Evolutionary conservation across 2,888 invertebrate genomes (phyloP), one percentile per base, ranked within the genome.

Genomic region (Drosophila rellima): DNA sequence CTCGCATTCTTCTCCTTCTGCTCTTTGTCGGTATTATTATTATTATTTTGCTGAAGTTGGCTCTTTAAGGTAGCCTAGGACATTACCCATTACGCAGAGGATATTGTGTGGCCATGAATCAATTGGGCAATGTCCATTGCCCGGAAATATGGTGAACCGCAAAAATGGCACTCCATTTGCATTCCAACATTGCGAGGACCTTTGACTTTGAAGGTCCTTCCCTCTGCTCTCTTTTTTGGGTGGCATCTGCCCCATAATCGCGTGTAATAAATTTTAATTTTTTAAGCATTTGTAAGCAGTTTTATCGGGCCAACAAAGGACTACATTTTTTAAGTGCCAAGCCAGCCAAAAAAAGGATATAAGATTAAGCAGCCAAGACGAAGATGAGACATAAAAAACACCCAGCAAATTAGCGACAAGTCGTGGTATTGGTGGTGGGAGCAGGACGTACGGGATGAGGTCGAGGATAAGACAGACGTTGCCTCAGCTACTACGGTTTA

Each of bases 251-350:
- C 50, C 37, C 83, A 54, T 89, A 89, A 89, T 90, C 90, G 80
- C 77, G 45, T 90, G 89, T 90, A 89, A 89, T 90, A 90, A 90
- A 90, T 90, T 90, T 88, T 80, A 88, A 88, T 80, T 88, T 90
- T 88, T 85, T 84, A 88, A 90, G 81, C 90, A 90, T 90, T 90
- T 88, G 88, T 90, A 89, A 89, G 78, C 85, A 84, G 64, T 83
- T 90, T 90, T 89, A 90, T 89, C 81, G 64, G 65, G 66, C 70
- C 88, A 89, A 87, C 88, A 89, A 84, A 88, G 81, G 74, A 68
- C 82, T 72, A 80, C 79, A 74, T 64, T 88, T 82, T 82, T 80
- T 82, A 88, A 82, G 85, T 86, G 83, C 77, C 84, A 76, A 83
- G 74, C 76, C 79, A 84, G 74, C 69, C 74, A 69, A 57, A 68